Evolutionary conservation across 2,797 vertebrate genomes (phyloP).

Genomic region (Valencia hispanica): DNA sequence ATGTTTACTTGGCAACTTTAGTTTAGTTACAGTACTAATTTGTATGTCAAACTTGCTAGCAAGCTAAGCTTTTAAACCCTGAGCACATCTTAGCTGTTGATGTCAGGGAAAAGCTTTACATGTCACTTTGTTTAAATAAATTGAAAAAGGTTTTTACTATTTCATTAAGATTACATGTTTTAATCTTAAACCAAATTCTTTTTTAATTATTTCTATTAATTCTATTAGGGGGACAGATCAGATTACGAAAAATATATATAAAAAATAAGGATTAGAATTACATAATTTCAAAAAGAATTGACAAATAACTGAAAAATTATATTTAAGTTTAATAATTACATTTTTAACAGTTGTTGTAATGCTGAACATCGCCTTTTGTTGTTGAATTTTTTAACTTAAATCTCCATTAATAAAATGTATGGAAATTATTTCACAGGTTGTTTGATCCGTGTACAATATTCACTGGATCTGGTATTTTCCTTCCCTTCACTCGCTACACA

Average conservation of each 20-base stretch:
- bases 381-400: neutral
- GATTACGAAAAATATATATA: neutral
- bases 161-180: neutral
- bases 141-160: neutral
- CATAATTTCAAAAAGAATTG: neutral
- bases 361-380: neutral
- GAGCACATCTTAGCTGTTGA: neutral
- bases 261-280: neutral
- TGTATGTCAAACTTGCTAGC: neutral
- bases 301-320: neutral
- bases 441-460: neutral
- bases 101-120: neutral
- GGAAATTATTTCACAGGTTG: neutral
- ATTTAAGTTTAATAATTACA: neutral
- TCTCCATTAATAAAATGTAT: neutral
- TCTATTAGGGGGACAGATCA: neutral
- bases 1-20: neutral
- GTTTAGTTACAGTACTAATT: neutral
- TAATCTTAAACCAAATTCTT: neutral
- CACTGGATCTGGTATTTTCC: neutral
- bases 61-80: neutral
- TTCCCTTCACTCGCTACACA: slow-evolving; percentile 26
- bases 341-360: neutral
- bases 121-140: neutral
- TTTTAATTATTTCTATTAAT: neutral